Evolutionary conservation across 2,888 invertebrate species (phyloP).

Genomic region (Conistra vaccinii): DNA sequence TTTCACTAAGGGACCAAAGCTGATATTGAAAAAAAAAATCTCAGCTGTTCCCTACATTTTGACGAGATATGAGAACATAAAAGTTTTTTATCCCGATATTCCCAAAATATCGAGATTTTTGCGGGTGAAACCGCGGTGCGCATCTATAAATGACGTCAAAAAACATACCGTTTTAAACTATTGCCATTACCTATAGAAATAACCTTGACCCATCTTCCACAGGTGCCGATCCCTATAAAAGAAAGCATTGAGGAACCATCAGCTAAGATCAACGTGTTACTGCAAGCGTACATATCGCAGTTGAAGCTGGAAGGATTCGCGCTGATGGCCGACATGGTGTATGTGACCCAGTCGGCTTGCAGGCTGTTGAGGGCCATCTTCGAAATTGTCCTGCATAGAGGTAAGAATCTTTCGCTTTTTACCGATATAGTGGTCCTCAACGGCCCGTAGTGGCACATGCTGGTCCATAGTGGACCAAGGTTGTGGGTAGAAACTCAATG

Average conservation of each 20-base stretch:
- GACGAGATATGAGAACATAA: no score
- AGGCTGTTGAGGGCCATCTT: constrained; percentile 98
- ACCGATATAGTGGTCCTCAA: no score
- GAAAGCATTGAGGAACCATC: constrained; percentile 99
- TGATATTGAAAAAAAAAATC: no score
- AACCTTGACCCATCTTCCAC: constrained; percentile 73
- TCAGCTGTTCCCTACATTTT: no score
- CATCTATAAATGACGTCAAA: no score
- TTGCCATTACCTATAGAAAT: not conserved
- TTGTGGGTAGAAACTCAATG: no score
- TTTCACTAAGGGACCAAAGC: no score
- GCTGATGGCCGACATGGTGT: constrained; percentile 99
- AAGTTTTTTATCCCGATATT: no score
- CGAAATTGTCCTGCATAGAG: constrained; percentile 96
- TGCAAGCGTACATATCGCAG: constrained; percentile 99
- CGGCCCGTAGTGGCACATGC: no score
- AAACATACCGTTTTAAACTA: no score
- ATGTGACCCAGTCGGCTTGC: constrained; percentile 99
- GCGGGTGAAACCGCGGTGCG: no score
- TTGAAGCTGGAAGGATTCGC: constrained; percentile 99
- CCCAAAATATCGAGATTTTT: no score
- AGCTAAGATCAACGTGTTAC: constrained; percentile 98
- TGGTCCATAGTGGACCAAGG: not conserved
- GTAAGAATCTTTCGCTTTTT: constrained; percentile 60
- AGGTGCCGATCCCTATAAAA: constrained; percentile 99